These are phyloP conservation scores for Malacosoma neustria DNA, from an alignment of 2,888 invertebrate genomes.

Conservation along the genomic window DNA sequence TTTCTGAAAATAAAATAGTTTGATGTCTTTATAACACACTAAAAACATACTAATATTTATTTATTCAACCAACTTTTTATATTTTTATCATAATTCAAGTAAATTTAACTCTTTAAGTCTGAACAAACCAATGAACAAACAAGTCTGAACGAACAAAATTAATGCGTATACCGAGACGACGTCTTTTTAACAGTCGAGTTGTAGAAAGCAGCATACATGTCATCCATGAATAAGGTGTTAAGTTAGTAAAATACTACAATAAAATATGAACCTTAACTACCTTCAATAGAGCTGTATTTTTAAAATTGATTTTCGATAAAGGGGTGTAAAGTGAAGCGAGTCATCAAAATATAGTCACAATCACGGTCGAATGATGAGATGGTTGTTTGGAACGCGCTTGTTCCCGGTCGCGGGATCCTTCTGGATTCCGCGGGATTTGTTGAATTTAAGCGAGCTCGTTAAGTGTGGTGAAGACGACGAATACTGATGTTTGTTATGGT, in stretches of 20 bases:
- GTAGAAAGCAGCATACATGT: neutral
- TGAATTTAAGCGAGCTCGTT: constrained; percentile 40
- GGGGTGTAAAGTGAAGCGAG: constrained; percentile 43
- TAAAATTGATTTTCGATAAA: constrained; percentile 11
- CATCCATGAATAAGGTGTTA: neutral
- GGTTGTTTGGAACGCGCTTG: constrained; percentile 32
- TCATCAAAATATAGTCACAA: constrained; percentile 58
- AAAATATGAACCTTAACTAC: constrained; percentile 7
- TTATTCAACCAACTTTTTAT: too few species aligned
- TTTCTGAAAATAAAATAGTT: too few species aligned
- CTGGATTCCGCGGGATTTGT: constrained; percentile 32
- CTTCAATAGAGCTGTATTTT: constrained; percentile 4
- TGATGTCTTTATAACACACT: too few species aligned
- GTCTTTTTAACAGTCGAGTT: neutral
- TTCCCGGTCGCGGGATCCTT: constrained; percentile 1
- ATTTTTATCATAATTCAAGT: too few species aligned
- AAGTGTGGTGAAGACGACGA: constrained; percentile 27
- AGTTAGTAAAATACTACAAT: constrained; percentile 6
- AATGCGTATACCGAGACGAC: neutral
- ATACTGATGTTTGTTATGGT: constrained; percentile 25
- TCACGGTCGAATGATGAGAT: constrained; percentile 45
- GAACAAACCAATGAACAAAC: too few species aligned
- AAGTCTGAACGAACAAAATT: neutral
- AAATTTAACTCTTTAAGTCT: too few species aligned
- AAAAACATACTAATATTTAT: too few species aligned